Evolutionary conservation across 2,888 invertebrate genomes (phyloP).

Genomic region (Leistus spinibarbis): DNA sequence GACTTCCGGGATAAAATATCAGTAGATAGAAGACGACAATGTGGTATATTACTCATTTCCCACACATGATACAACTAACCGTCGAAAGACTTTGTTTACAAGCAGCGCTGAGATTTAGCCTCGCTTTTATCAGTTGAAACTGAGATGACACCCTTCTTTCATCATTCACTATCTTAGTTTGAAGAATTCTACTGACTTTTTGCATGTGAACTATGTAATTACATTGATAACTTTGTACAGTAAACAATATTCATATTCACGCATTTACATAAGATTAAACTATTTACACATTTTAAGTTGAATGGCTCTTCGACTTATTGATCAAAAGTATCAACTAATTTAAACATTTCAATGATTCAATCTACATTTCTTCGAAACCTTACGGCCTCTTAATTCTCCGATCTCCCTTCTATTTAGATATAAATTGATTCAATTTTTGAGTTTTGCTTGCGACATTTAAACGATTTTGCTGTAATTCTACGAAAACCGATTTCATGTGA

Average conservation of each 20-base stretch:
- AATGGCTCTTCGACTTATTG: not conserved
- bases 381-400: too few species aligned
- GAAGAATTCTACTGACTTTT: too few species aligned
- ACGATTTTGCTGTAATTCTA: too few species aligned
- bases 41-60: not conserved
- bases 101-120: not conserved
- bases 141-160: not conserved
- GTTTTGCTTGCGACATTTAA: too few species aligned
- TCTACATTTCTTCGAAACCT: too few species aligned
- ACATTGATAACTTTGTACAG: not conserved
- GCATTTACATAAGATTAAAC: not conserved
- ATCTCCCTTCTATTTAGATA: too few species aligned
- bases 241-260: not conserved
- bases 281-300: not conserved
- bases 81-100: not conserved
- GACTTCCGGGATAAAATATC: not conserved
- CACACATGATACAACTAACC: not conserved
- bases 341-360: too few species aligned
- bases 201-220: not conserved
- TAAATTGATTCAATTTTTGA: too few species aligned
- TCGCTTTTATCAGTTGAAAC: not conserved
- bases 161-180: not conserved
- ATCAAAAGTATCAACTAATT: not conserved
- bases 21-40: not conserved
- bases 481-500: not conserved